Percentiles rank a stretch among this genome's conserved stretches.
Evolutionary conservation across 2,888 invertebrate species (phyloP).

Genomic region (Augiades crinisus): DNA sequence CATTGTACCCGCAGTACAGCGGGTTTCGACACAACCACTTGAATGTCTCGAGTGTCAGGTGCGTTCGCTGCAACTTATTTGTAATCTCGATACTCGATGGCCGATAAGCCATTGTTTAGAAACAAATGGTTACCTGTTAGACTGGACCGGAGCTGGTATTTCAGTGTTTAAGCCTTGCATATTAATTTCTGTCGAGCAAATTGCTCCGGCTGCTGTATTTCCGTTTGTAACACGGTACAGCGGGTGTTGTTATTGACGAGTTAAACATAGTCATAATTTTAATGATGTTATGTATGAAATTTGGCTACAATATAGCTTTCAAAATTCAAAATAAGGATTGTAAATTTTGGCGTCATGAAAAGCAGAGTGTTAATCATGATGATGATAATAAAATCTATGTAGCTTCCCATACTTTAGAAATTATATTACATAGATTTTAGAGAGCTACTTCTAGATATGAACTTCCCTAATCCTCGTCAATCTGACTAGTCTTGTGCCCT

Average conservation of each 20-base stretch:
- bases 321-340: too few species aligned
- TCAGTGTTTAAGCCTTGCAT: conserved; percentile 15
- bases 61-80: conserved; percentile 3
- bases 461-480: too few species aligned
- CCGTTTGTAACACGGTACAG: not conserved
- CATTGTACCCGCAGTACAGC: not conserved
- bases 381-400: too few species aligned
- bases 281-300: too few species aligned
- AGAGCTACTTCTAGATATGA: too few species aligned
- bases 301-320: too few species aligned
- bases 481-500: too few species aligned
- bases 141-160: conserved; percentile 2
- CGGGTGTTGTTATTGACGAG: not conserved
- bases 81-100: conserved; percentile 1
- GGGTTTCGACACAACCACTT: not conserved
- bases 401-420: too few species aligned
- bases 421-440: too few species aligned
- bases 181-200: conserved; percentile 21
- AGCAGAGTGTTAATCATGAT: too few species aligned
- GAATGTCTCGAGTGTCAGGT: conserved; percentile 7
- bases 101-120: conserved; percentile 21
- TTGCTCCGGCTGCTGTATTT: conserved; percentile 6
- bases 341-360: too few species aligned
- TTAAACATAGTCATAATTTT: too few species aligned
- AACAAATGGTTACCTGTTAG: conserved; percentile 17